phyloP scores from a whole-genome alignment of 2,113 vertebrate genomes.

The Eubucco bourcierii region DNA sequence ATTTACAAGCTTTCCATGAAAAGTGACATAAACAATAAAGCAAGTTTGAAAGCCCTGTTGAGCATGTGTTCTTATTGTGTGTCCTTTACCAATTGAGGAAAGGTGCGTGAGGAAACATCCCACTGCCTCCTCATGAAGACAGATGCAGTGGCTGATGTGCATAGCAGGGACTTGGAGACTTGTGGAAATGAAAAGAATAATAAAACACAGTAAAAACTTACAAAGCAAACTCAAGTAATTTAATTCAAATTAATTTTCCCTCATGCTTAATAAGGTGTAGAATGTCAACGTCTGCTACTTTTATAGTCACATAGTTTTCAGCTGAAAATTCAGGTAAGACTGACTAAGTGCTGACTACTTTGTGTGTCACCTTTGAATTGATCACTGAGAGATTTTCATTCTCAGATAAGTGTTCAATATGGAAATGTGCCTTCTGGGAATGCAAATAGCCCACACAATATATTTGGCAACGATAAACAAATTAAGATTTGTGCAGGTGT shows the following conservation, averaged over 20 bases:
- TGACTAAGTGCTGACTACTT: background rate
- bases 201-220: background rate
- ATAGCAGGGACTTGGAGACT: background rate
- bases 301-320: background rate
- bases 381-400: background rate
- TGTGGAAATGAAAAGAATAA: background rate
- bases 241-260: background rate
- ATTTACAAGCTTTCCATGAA: background rate
- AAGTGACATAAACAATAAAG: background rate
- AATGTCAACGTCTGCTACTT: background rate
- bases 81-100: background rate
- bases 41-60: background rate
- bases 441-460: conserved; percentile 64
- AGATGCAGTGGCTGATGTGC: background rate
- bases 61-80: background rate
- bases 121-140: background rate
- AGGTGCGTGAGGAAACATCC: background rate
- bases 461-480: conserved; percentile 73
- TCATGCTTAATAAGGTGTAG: background rate
- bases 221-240: background rate
- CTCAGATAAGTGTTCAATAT: conserved; percentile 28
- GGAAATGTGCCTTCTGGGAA: conserved; percentile 69
- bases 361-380: conserved; percentile 48
- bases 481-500: conserved; percentile 74
- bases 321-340: background rate